Conservation (phyloP, 92 coral and sea anemone species). For the Hydrozoanthus gracilis region DNA sequence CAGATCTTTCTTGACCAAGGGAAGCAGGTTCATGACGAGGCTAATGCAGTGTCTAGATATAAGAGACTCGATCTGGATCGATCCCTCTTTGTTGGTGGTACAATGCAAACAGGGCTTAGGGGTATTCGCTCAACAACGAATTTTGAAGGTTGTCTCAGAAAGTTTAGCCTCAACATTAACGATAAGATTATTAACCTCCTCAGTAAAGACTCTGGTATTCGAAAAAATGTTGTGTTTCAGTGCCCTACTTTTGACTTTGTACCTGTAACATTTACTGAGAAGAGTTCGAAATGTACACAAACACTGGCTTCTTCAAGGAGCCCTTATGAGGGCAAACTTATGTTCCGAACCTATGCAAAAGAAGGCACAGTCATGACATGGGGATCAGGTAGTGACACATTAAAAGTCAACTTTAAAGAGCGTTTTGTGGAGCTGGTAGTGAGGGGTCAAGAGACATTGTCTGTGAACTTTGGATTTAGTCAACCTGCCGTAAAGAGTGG, state of each 20-base stretch:
- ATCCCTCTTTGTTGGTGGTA: slow-evolving; percentile 73
- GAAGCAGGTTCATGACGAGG: slow-evolving; percentile 35
- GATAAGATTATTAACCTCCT: slow-evolving; percentile 15
- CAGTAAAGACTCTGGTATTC: slow-evolving; percentile 1
- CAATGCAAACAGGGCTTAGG: slow-evolving; percentile 39
- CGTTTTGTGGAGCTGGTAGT: slow-evolving; percentile 11
- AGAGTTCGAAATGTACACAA: slow-evolving; percentile 9
- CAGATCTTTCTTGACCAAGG: slow-evolving; percentile 55
- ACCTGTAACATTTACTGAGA: slow-evolving; percentile 28
- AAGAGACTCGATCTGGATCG: slow-evolving; percentile 63
- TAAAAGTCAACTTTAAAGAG: neutral
- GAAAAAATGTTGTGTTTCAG: slow-evolving; percentile 10
- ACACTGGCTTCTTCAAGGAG: neutral
- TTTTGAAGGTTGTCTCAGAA: slow-evolving; percentile 74
- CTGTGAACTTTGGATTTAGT: slow-evolving; percentile 41
- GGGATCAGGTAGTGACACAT: neutral
- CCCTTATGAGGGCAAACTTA: neutral
- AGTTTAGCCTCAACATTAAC: slow-evolving; percentile 38
- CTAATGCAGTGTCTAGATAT: slow-evolving; percentile 53
- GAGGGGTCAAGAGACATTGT: slow-evolving; percentile 11
- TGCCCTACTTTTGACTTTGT: neutral
- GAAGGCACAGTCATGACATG: slow-evolving; percentile 17
- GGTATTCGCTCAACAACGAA: slow-evolving; percentile 66
- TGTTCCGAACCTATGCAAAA: slow-evolving; percentile 35
- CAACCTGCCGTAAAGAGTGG: slow-evolving; percentile 63